Evolutionary conservation across 1,140 invertebrate species (phyloP), one percentile per base, ranked within the genome.

Genomic region (Drosophila sturtevanti): DNA sequence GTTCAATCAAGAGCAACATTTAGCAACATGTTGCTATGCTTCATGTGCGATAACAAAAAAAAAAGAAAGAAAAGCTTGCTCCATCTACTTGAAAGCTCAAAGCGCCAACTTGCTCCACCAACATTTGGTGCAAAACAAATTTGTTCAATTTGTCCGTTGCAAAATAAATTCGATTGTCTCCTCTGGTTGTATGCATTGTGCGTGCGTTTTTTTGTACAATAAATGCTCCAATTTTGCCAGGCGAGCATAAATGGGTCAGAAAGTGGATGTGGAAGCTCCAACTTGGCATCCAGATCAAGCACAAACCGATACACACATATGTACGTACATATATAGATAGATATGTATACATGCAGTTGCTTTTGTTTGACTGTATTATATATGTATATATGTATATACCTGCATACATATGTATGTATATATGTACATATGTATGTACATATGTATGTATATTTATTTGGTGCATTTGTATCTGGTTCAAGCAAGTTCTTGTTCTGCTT

Each of bases 181-280:
- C 7, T 16, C 16, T 21, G 41, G 41, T 16, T 21, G 10, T 16
- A 9, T n/a, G 63, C 27, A 31, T 31, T 31, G 41, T 31, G 48
- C 64, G 70, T 82, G 74, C 78, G 80, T 81, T 87, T 87, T 48
- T 86, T 87, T 87, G 82, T 87, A 87, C 82, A 87, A 87, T 81
- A 86, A 86, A 77, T 87, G 82, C 84, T 87, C 82, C 82, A 87
- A 79, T 87, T 87, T 61, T 71, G 82, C 77, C 82, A 87, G 82
- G 82, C 82, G 84, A 87, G 55, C 82, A 87, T 78, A 70, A 76
- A 81, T 75, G 70, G 67, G 37, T 52, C 64, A 56, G 67, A 74
- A 65, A 73, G 55, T 16, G 52, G 60, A 68, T 41, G 73, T 69
- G 58, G 68, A 41, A 55, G 63, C 38, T 24, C 62, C 38, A 48